Evolutionary conservation across 2,888 invertebrate species (phyloP).

Genomic region (Eurytoma californica): DNA sequence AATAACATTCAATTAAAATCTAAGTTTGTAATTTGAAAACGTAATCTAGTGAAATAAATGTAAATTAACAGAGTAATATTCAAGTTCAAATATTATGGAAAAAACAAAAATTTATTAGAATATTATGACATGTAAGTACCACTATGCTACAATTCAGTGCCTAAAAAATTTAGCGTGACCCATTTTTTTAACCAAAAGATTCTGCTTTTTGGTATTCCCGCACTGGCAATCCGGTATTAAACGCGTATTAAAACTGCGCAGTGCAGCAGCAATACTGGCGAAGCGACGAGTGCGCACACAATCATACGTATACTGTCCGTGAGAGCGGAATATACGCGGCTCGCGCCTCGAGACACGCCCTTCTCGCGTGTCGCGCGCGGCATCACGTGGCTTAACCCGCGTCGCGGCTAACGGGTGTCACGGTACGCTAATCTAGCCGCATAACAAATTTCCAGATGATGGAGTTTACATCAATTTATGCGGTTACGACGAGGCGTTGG

Average conservation of each 20-base stretch:
- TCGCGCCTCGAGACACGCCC: slow-evolving; percentile 67
- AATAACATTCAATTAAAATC: no score
- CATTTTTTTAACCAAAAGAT: neutral
- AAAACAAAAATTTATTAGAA: no score
- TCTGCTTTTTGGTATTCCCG: neutral
- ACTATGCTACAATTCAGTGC: no score
- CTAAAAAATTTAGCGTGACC: no score
- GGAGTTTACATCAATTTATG: no score
- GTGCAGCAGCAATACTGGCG: slow-evolving; percentile 62
- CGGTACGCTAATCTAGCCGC: slow-evolving; percentile 5
- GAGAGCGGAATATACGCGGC: neutral
- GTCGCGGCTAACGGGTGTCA: slow-evolving; percentile 46
- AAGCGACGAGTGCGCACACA: neutral
- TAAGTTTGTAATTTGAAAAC: no score
- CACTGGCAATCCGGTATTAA: neutral
- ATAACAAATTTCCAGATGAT: slow-evolving; percentile 1
- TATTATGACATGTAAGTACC: no score
- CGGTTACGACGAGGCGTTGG: no score
- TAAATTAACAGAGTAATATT: no score
- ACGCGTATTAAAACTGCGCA: slow-evolving; percentile 74
- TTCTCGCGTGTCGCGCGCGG: slow-evolving; percentile 71
- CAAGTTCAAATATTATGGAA: no score
- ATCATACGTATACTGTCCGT: neutral
- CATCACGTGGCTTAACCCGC: slow-evolving; percentile 64
- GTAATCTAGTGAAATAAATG: no score